Evolutionary conservation across 2,888 invertebrate species (phyloP).

Genomic region (Leptinotarsa peninsularis): DNA sequence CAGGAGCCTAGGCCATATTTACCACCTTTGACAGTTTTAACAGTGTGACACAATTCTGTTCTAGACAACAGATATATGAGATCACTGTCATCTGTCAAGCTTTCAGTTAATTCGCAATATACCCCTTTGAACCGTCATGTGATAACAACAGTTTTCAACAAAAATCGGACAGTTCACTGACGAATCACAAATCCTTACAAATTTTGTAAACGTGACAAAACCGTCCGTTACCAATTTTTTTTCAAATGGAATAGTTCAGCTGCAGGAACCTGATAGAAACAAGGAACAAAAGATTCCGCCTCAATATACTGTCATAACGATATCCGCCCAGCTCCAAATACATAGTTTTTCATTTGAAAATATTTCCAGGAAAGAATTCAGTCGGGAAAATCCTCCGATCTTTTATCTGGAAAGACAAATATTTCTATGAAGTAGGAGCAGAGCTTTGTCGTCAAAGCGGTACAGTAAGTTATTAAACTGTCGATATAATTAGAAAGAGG

Average conservation of each 20-base stretch:
- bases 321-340: neutral
- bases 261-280: neutral
- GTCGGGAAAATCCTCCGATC: neutral
- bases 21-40: no score
- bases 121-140: no score
- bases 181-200: no score
- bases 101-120: no score
- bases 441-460: slow-evolving; percentile 29
- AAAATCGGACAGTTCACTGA: no score
- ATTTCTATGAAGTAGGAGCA: slow-evolving; percentile 20
- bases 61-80: no score
- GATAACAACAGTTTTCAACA: no score
- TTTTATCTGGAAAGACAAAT: slow-evolving; percentile 14
- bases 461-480: slow-evolving; percentile 39
- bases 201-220: no score
- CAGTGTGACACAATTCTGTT: no score
- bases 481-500: slow-evolving; percentile 42
- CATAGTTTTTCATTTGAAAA: neutral
- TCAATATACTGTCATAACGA: neutral
- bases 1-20: no score
- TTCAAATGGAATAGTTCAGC: neutral
- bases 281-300: neutral
- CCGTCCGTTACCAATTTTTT: no score
- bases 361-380: neutral
- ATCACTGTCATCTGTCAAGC: no score